Percentiles rank a stretch among this genome's conserved stretches.
These are phyloP conservation scores for Turritopsis dohrnii DNA, from an alignment of 30 jellyfish, hydroid and myxozoan genomes.

Conservation along the genomic window DNA sequence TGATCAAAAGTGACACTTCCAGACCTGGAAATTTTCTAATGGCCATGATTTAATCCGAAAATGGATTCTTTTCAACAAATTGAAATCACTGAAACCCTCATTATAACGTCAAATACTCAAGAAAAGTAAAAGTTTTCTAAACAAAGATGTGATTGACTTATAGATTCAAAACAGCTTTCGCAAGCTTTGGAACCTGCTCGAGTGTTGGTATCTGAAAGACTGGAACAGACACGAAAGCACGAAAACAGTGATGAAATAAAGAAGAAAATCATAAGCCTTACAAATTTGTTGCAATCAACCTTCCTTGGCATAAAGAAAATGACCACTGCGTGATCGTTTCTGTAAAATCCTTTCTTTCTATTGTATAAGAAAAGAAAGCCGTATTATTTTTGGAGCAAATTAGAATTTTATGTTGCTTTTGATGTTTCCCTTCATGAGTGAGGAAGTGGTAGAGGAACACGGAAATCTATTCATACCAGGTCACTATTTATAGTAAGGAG, in stretches of 20 bases:
- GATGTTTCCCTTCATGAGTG: no score
- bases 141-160: not conserved
- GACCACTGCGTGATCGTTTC: not conserved
- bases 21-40: no score
- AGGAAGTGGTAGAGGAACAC: no score
- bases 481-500: no score
- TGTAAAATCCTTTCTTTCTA: not conserved
- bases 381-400: no score
- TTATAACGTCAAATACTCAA: no score
- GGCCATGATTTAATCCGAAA: no score
- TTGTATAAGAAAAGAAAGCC: no score
- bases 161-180: not conserved
- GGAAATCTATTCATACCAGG: no score
- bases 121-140: not conserved
- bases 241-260: not conserved
- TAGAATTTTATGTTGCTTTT: no score
- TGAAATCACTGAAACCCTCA: not conserved
- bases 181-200: constrained; percentile 25
- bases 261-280: not conserved
- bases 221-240: not conserved
- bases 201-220: constrained; percentile 5
- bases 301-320: not conserved
- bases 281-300: not conserved
- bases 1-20: no score
- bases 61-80: no score